Base-by-base conservation (phyloP, 1,140 invertebrate species). In the Meloidogyne hapla region DNA sequence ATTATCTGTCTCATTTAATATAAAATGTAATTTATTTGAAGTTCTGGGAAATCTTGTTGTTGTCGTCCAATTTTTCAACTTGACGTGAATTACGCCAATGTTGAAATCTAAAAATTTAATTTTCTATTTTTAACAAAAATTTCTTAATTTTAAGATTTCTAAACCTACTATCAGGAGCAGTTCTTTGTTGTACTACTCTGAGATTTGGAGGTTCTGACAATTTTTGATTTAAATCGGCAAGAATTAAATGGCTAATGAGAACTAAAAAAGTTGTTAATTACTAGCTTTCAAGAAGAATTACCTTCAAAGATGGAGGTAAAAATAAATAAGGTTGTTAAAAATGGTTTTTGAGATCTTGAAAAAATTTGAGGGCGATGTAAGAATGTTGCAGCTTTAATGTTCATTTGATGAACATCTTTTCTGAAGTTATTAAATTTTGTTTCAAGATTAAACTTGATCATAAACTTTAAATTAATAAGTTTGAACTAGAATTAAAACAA, bases 41-140 rank as follows among this genome's bases (percentile, higher is more conserved):
- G n/a, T 56, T 56, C 48, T 56, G 18, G 48, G 48, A 56, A 56
- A 56, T 56, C 48, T 56, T 56, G 71, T 64, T 15, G 71, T 28
- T 23, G 38, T 56, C 1, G 56, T 56, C 71, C 71, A 73, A 73
- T 73, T 64, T 64, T 73, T 73, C 1, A 73, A 64, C 38, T 73
- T 73, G n/a, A 73, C 71, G 25, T 73, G 71, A 33, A 73, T 73
- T 23, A 73, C 56, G 12, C 71, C 71, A n/a, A 73, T 73, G 38
- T 73, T 73, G 28, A 73, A 56, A 23, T 73, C 71, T 73, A 28
- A n/a, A 65, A 70, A 70, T 12, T 71, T 15, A 63, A 23, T 64
- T 73, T 26, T 28, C 8, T 61, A 62, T 42, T 63, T 71, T 71
- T 61, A 13, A 38, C 9, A 26, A 40, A 10, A n/a, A 6, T 72